phyloP scores from a whole-genome alignment of 2,797 vertebrate genomes.

The Pelodytes ibericus region DNA sequence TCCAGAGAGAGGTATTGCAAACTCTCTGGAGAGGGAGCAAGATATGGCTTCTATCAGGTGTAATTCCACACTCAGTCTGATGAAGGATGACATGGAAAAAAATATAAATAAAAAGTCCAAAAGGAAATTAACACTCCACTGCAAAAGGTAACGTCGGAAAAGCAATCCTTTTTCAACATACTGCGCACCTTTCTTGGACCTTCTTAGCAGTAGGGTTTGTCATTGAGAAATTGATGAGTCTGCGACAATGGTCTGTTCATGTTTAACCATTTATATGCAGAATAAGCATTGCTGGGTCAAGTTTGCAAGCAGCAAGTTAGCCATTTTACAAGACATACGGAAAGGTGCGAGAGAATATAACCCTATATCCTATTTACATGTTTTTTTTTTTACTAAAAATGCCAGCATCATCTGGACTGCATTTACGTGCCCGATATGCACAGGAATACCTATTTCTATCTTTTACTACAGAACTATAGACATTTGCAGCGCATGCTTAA shows the following conservation, averaged over 20 bases:
- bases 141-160: not conserved
- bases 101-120: not conserved
- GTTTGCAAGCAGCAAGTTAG: too few species aligned
- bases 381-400: too few species aligned
- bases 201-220: not conserved
- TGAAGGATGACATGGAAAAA: not conserved
- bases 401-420: too few species aligned
- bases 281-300: too few species aligned
- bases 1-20: not conserved
- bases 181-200: not conserved
- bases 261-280: not conserved
- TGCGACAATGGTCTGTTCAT: not conserved
- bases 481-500: too few species aligned
- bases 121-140: too few species aligned
- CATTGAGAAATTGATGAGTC: constrained; percentile 8
- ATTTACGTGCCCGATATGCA: too few species aligned
- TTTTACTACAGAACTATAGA: too few species aligned
- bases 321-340: too few species aligned
- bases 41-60: not conserved
- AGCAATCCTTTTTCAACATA: not conserved
- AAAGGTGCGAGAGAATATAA: too few species aligned
- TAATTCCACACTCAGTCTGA: not conserved
- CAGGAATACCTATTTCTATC: too few species aligned
- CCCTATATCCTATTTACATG: too few species aligned
- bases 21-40: not conserved